A percentile compares a stretch with the other conserved stretches of the same genome.
Evolutionary conservation across 2,888 invertebrate species (phyloP).

Genomic region (Acanthosepion pharaonis): DNA sequence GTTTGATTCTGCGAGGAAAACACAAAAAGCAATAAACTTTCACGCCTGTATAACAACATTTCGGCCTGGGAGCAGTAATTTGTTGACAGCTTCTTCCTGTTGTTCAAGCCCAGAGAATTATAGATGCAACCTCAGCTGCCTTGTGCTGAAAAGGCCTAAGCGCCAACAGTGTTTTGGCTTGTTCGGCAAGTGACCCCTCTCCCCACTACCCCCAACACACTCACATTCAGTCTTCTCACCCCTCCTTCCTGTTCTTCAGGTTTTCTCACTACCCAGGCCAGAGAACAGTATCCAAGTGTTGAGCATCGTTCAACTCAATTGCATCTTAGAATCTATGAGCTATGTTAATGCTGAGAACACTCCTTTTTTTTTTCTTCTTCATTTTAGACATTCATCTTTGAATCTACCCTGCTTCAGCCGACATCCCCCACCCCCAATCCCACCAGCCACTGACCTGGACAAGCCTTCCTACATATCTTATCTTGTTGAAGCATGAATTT

Average conservation of each 20-base stretch:
- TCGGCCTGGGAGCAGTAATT: not conserved
- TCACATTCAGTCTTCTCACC: not conserved
- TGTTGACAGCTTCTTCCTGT: conserved; percentile 2
- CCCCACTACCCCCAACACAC: not conserved
- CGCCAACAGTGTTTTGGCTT: not conserved
- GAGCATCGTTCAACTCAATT: not conserved
- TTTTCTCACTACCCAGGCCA: not conserved
- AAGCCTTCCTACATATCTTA: not conserved
- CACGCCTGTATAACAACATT: not conserved
- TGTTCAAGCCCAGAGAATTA: not conserved
- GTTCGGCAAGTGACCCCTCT: not conserved
- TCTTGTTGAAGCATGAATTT: not conserved
- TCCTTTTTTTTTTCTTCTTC: not conserved
- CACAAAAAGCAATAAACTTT: not conserved
- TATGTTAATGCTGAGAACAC: not conserved
- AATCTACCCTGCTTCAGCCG: too few species aligned
- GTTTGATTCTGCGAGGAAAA: not conserved
- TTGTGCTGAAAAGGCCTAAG: not conserved
- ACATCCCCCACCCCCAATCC: not conserved
- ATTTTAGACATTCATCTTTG: not conserved
- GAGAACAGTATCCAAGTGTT: not conserved
- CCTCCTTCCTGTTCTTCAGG: not conserved
- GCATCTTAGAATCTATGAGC: not conserved
- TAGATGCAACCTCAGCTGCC: not conserved
- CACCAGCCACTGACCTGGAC: not conserved